Base-by-base conservation (phyloP, 2,113 vertebrate genomes). In the Gnathonemus echidnorhynchus region DNA sequence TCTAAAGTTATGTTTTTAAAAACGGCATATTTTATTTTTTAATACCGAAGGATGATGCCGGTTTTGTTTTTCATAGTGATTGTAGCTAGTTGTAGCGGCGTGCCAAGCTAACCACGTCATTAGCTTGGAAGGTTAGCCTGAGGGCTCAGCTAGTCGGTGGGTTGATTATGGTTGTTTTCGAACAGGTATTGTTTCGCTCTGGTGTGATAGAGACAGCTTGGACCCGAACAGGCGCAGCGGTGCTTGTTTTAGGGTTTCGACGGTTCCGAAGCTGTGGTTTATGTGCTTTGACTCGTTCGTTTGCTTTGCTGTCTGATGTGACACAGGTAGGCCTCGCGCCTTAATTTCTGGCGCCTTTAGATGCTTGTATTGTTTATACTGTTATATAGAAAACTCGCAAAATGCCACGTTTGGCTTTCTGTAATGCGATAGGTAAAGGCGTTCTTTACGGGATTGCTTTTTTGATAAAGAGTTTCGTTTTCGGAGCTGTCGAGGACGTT, bases 271-370 rank as follows among this genome's bases (percentile, higher is more conserved):
- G 58, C 13, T 49, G 3, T 1, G 31, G 15, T 42, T 62, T n/a
- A 11, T n/a, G 10, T 2, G 35, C 5, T 88, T 7, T 27, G 35
- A 45, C 45, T 48, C 13, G 3, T 13, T 9, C n/a, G 4, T 39
- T 45, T n/a, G 42, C 27, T 27, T 10, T 45, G 53, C 53, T 6
- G 2, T 74, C 31, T 5, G 62, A 15, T 31, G 35, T 77, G 7
- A 11, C 58, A 50, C 66, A 15, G 31, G 24, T 56, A 42, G 90
- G 90, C 90, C 90, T 74, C 87, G 27, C 17, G 45, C 86, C 8
- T 88, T 42, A 2, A 31, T 88, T 87, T 90, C 90, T 90, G 90
- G 86, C 90, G 90, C 90, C 87, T 77, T 50, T n/a, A 9, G 56
- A n/a, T n/a, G 3, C 21, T n/a, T 62, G 24, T n/a, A 62, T n/a